Base-by-base conservation (phyloP, 2,888 invertebrate species). In the Timandra comae region DNA sequence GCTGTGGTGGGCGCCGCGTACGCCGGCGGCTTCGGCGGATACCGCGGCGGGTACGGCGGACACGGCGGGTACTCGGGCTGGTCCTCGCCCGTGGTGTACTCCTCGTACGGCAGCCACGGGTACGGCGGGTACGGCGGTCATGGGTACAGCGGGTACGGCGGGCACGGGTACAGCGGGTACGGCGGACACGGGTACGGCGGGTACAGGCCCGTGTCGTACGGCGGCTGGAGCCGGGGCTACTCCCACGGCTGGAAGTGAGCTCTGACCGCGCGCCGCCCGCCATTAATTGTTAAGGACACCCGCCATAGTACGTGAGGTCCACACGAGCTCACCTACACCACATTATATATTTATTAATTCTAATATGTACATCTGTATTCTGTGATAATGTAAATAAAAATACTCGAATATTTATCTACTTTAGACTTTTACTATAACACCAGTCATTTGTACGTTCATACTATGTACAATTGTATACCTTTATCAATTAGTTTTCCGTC, bases 1-100 rank as follows among this genome's bases (percentile, higher is more conserved):
- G 35, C 44, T n/a, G 49, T 57, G 27, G 20, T 69, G 41, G 49
- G 65, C 24, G 28, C 49, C 16, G 60, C 57, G n/a, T 56, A 65
- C 0, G 77, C 74, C 0, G 73, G 49, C 8, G 16, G 41, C 3
- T 22, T 27, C 7, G 28, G 30, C 1, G 41, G 46, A 24, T 34
- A 28, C 35, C 6, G 4, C n/a, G 30, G 40, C 12, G 28, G 38
- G 0, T 10, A 20, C 7, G 9, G 33, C 7, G 46, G 44, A 1
- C 32, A 30, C 35, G 28, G 41, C 13, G 38, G 43, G 4, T 29
- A 42, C 34, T 16, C 16, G 16, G 16, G 16, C 16, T 16, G 16
- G 20, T 38, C 8, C 31, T 41, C 2, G 21, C 32, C 30, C 3
- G 33, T 10, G 26, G 41, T 3, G 21, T 13, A 7, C 20, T 27